Conservation (phyloP, 2,888 invertebrate genomes). For the Ochropacha duplaris region DNA sequence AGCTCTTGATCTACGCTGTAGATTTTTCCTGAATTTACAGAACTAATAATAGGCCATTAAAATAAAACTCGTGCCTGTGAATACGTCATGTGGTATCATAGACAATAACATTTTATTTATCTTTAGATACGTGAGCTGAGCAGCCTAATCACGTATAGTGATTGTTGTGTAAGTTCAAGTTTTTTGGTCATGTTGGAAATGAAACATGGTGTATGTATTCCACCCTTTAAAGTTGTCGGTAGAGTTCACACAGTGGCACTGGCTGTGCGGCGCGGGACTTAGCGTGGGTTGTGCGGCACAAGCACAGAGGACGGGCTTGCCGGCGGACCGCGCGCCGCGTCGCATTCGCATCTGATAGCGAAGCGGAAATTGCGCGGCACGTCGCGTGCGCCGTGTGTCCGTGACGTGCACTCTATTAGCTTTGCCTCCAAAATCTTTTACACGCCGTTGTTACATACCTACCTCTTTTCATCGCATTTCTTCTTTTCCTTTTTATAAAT, state of each 20-base stretch:
- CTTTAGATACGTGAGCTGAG: too few relatives aligned
- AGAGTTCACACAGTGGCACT: constrained; percentile 38
- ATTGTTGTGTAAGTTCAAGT: neutral
- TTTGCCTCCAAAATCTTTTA: constrained; percentile 52
- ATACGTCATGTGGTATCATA: too few relatives aligned
- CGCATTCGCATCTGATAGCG: constrained; percentile 70
- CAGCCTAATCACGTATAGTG: neutral
- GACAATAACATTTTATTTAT: too few relatives aligned
- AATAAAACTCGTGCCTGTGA: too few relatives aligned
- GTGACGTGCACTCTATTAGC: constrained; percentile 68
- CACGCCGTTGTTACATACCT: constrained; percentile 19
- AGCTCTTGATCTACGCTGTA: too few relatives aligned
- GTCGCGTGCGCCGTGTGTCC: constrained; percentile 74
- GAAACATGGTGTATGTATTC: constrained; percentile 24
- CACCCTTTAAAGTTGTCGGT: constrained; percentile 39
- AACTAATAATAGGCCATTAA: too few relatives aligned
- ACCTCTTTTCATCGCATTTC: constrained; percentile 27
- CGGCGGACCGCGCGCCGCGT: constrained; percentile 24
- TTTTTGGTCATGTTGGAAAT: constrained; percentile 15
- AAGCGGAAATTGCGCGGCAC: constrained; percentile 76
- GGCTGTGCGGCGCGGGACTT: neutral
- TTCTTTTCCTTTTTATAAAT: constrained; percentile 5
- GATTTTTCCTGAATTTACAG: too few relatives aligned
- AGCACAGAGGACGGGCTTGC: neutral
- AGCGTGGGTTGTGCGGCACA: neutral